Evolutionary conservation across 2,888 invertebrate genomes (phyloP).

Genomic region (Ectemnius lituratus): DNA sequence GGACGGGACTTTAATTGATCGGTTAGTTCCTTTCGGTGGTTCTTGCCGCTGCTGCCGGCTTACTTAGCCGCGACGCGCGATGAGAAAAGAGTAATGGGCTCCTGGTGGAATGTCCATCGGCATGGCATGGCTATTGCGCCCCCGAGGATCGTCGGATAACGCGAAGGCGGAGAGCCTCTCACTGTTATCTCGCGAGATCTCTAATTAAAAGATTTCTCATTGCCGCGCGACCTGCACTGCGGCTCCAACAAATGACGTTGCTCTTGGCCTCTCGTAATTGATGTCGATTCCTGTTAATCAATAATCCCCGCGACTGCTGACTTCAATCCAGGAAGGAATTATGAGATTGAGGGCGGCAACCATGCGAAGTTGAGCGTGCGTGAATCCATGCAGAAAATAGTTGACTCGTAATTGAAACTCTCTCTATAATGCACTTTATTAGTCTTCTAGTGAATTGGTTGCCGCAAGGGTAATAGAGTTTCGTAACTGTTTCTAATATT

Average conservation of each 20-base stretch:
- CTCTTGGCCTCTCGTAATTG: constrained; percentile 32
- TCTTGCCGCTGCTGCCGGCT: constrained; percentile 34
- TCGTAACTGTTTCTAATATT: too few species aligned
- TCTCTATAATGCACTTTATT: too few species aligned
- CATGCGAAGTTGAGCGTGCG: background rate
- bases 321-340: background rate
- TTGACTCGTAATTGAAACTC: background rate
- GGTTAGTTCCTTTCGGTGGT: constrained; percentile 46
- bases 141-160: constrained; percentile 33
- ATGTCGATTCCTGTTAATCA: constrained; percentile 34
- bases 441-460: too few species aligned
- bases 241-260: constrained; percentile 19
- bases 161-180: constrained; percentile 38
- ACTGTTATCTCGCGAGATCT: constrained; percentile 60
- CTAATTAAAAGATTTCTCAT: constrained; percentile 69
- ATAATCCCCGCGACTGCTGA: constrained; percentile 25
- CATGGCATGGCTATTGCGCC: background rate
- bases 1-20: constrained; percentile 53
- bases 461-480: too few species aligned
- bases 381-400: background rate
- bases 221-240: constrained; percentile 35
- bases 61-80: too few species aligned
- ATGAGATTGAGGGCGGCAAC: background rate
- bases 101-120: constrained; percentile 41
- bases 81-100: too few species aligned